A percentile compares a stretch with the other conserved stretches of the same genome.
phyloP scores from a whole-genome alignment of 30 jellyfish, hydroid and myxozoan genomes.

The Aurelia aurita complex sp. Pacific region DNA sequence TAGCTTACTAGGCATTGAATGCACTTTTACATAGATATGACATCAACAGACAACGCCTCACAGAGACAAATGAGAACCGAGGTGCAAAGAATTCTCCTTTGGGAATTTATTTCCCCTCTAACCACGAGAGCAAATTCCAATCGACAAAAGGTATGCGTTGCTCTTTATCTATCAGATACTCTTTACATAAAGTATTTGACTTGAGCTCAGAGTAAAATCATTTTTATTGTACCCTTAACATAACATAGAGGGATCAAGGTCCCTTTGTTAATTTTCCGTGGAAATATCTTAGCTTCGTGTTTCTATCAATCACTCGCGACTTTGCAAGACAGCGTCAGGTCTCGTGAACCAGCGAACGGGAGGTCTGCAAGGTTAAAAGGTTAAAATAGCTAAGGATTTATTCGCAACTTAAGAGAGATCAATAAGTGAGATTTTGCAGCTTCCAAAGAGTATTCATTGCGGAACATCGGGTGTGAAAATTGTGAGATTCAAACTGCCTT shows the following conservation, averaged over 20 bases:
- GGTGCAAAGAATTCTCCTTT: too few relatives aligned
- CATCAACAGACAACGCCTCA: constrained; percentile 24
- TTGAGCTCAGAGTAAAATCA: constrained; percentile 45
- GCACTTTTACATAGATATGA: neutral
- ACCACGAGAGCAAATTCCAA: constrained; percentile 62
- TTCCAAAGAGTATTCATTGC: too few relatives aligned
- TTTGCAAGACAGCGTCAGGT: constrained; percentile 54
- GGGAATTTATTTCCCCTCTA: constrained; percentile 17
- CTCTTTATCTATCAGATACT: constrained; percentile 52
- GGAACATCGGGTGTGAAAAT: too few relatives aligned
- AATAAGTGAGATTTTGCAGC: too few relatives aligned
- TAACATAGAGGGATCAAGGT: constrained; percentile 25
- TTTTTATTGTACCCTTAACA: constrained; percentile 29
- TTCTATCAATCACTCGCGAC: constrained; percentile 60
- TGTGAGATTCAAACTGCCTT: too few relatives aligned
- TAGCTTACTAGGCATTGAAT: constrained; percentile 34
- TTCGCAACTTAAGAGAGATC: too few relatives aligned
- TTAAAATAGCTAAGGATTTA: too few relatives aligned
- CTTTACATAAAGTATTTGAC: constrained; percentile 59
- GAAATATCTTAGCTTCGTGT: constrained; percentile 39
- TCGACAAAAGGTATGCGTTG: constrained; percentile 26
- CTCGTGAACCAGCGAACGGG: constrained; percentile 20
- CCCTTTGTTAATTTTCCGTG: constrained; percentile 52
- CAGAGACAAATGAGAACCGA: neutral
- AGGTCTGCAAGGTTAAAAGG: constrained; percentile 22